A percentile compares a stretch with the other conserved stretches of the same genome.
phyloP scores from a whole-genome alignment of 92 coral and sea anemone species.

The Umimayanthus kanabou region DNA sequence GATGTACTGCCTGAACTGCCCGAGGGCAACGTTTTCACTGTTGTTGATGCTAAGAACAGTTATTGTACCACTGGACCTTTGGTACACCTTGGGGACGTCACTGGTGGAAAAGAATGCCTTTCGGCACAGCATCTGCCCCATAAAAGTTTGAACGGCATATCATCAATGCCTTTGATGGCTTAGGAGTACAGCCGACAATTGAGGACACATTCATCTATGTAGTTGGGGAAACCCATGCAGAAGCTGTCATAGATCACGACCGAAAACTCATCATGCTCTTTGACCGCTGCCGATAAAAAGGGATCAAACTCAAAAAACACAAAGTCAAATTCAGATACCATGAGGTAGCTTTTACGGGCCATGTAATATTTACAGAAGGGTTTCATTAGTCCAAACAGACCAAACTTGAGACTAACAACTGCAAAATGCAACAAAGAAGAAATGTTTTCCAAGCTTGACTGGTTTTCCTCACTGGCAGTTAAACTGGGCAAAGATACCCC shows the following conservation, averaged over 20 bases:
- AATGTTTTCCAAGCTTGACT: too few species aligned
- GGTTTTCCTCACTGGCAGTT: too few species aligned
- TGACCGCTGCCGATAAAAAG: constrained; percentile 15
- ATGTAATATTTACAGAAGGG: constrained; percentile 16
- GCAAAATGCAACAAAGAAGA: too few species aligned
- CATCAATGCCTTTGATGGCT: neutral
- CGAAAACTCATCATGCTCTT: constrained; percentile 14
- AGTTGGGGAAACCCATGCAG: neutral
- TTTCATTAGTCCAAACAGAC: too few species aligned
- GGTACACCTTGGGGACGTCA: constrained; percentile 54
- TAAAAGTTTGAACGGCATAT: neutral
- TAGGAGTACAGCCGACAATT: neutral
- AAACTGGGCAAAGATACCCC: too few species aligned
- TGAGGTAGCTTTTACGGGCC: constrained; percentile 37
- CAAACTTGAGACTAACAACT: too few species aligned
- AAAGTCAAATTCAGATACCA: constrained; percentile 17
- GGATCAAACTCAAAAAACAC: constrained; percentile 27
- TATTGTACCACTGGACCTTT: constrained; percentile 59
- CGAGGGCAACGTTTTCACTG: too few species aligned
- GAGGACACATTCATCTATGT: neutral
- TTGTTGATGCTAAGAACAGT: too few species aligned
- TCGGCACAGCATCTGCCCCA: neutral
- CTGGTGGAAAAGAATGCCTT: neutral
- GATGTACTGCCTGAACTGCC: too few species aligned
- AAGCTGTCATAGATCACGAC: neutral